phyloP scores from a whole-genome alignment of 2,888 invertebrate species.

The Crioceris asparagi region DNA sequence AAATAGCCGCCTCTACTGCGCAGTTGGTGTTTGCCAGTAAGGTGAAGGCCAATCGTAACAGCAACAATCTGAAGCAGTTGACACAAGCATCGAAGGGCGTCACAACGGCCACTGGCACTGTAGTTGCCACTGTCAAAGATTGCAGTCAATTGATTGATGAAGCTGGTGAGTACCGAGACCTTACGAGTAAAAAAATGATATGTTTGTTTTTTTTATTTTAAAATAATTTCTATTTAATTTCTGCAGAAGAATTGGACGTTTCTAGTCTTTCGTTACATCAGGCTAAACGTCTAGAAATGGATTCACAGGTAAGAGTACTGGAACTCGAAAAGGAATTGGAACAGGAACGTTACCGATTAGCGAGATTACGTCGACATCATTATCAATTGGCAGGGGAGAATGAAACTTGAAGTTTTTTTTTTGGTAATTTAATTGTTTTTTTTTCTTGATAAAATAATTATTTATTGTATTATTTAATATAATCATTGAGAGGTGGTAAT shows the following conservation, averaged over 20 bases:
- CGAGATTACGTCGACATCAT: conserved; percentile 82
- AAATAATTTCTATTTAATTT: conserved; percentile 6
- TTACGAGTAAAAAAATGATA: too few species aligned
- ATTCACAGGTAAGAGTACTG: conserved; percentile 87
- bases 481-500: too few species aligned
- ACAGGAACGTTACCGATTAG: conserved; percentile 73
- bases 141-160: conserved; percentile 80
- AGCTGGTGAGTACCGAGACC: too few species aligned
- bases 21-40: conserved; percentile 94
- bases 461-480: too few species aligned
- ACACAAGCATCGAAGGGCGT: conserved; percentile 81
- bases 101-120: conserved; percentile 57
- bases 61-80: conserved; percentile 67
- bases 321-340: conserved; percentile 87
- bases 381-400: conserved; percentile 71
- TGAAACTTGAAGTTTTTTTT: conserved; percentile 33
- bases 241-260: conserved; percentile 78
- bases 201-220: background rate
- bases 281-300: conserved; percentile 94
- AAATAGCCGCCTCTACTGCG: conserved; percentile 91
- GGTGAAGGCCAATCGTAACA: conserved; percentile 84
- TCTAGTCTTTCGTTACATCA: conserved; percentile 83
- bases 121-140: conserved; percentile 89
- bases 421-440: too few species aligned
- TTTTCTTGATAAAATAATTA: too few species aligned